A percentile compares a stretch with the other conserved stretches of the same genome.
phyloP scores from a whole-genome alignment of 1,140 invertebrate species.

The Psilanteris sp. region DNA sequence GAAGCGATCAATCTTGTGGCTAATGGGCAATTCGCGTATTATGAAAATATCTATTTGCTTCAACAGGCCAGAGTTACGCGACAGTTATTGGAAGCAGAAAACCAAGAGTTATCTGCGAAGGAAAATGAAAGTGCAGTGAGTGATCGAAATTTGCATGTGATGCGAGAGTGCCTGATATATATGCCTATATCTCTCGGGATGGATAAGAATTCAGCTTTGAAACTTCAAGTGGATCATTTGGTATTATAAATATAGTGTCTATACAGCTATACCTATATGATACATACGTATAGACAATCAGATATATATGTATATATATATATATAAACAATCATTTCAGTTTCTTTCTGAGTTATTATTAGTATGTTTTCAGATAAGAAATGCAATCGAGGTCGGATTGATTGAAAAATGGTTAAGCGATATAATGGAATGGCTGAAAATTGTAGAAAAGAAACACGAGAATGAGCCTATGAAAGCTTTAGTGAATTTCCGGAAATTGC shows the following conservation, averaged over 20 bases:
- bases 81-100: conserved; percentile 75
- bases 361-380: too few species aligned
- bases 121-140: conserved; percentile 39
- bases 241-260: conserved; percentile 62
- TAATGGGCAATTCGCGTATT: conserved; percentile 86
- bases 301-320: too few species aligned
- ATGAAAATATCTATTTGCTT: conserved; percentile 88
- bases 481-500: conserved; percentile 87
- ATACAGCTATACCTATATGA: too few species aligned
- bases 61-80: conserved; percentile 82
- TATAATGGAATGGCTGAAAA: conserved; percentile 82
- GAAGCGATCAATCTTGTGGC: conserved; percentile 83
- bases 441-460: conserved; percentile 78
- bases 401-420: conserved; percentile 89
- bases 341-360: too few species aligned
- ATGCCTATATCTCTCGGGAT: conserved; percentile 89
- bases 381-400: conserved; percentile 87
- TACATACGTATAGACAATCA: too few species aligned
- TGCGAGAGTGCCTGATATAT: conserved; percentile 88
- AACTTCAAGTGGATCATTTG: conserved; percentile 84
- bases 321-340: too few species aligned
- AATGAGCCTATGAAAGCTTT: conserved; percentile 83
- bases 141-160: conserved; percentile 86
- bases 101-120: conserved; percentile 57
- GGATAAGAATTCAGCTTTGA: conserved; percentile 89